These are phyloP conservation scores for Hyaena hyaena DNA, from an alignment of 2,113 vertebrate species.

Conservation along the genomic window DNA sequence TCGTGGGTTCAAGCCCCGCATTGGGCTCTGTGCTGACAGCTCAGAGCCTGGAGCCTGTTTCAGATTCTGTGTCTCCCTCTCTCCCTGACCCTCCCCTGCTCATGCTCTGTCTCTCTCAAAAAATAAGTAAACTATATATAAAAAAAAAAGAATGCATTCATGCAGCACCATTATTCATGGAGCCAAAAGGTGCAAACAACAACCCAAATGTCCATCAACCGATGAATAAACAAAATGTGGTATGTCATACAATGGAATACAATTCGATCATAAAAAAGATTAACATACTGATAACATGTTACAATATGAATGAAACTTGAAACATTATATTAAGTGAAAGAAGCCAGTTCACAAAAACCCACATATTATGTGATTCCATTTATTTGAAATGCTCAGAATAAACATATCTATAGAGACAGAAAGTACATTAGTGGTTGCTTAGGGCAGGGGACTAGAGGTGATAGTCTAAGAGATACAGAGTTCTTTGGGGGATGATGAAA, in stretches of 20 bases:
- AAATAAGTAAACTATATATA: too few relatives aligned
- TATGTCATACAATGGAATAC: background rate
- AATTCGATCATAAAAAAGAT: slow-evolving; percentile 3
- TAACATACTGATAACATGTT: background rate
- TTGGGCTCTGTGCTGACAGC: too few relatives aligned
- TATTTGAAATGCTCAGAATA: slow-evolving; percentile 35
- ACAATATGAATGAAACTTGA: background rate
- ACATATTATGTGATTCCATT: background rate
- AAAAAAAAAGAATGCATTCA: background rate
- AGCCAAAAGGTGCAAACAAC: background rate
- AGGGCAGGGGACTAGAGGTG: background rate
- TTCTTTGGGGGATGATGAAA: background rate
- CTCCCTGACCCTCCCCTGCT: too few relatives aligned
- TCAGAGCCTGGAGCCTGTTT: too few relatives aligned
- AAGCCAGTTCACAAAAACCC: background rate
- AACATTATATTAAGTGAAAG: background rate
- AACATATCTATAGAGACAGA: background rate
- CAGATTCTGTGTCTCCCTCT: too few relatives aligned
- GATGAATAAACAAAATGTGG: background rate
- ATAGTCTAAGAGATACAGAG: background rate
- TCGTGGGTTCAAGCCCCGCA: too few relatives aligned
- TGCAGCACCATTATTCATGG: background rate
- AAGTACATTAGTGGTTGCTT: background rate
- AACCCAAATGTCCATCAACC: background rate
- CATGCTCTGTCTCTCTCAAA: too few relatives aligned